Percentiles rank a stretch among this genome's conserved stretches.
Conservation (phyloP, 2,797 vertebrate genomes). For the Siniperca undulata region DNA sequence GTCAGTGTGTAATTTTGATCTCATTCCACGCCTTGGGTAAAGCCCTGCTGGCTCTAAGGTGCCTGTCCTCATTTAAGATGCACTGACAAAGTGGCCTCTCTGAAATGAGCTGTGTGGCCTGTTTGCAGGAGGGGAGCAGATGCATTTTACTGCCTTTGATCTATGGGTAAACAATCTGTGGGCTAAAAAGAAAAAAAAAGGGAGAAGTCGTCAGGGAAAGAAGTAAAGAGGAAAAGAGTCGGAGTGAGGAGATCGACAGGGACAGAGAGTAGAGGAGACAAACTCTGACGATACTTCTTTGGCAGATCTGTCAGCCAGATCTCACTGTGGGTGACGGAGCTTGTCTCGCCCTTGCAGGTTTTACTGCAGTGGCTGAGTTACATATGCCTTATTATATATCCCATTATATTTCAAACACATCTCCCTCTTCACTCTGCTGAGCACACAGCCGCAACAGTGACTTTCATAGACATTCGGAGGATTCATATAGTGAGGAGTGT, state of each 20-base stretch:
- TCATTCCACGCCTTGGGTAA: slow-evolving; percentile 66
- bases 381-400: slow-evolving; percentile 63
- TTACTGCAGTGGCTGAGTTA: slow-evolving; percentile 55
- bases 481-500: slow-evolving; percentile 50
- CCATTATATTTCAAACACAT: slow-evolving; percentile 65
- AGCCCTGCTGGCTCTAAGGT: slow-evolving; percentile 66
- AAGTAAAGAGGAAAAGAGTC: slow-evolving; percentile 22
- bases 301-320: slow-evolving; percentile 45
- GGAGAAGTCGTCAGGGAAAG: slow-evolving; percentile 3
- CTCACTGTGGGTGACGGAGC: slow-evolving; percentile 48
- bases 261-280: slow-evolving; percentile 32
- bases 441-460: slow-evolving; percentile 47
- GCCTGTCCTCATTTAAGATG: slow-evolving; percentile 64
- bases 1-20: slow-evolving; percentile 67
- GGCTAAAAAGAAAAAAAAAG: slow-evolving; percentile 27
- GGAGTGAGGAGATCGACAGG: slow-evolving; percentile 11
- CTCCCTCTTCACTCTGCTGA: slow-evolving; percentile 50
- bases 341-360: slow-evolving; percentile 51
- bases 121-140: slow-evolving; percentile 62
- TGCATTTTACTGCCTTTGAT: slow-evolving; percentile 68
- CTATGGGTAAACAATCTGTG: slow-evolving; percentile 64
- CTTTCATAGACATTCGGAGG: slow-evolving; percentile 56
- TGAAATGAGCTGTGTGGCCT: slow-evolving; percentile 70
- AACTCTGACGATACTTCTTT: slow-evolving; percentile 40
- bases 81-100: slow-evolving; percentile 69